These are phyloP conservation scores for Ridgeia piscesae DNA, from an alignment of 1,140 invertebrate species.

Conservation along the genomic window DNA sequence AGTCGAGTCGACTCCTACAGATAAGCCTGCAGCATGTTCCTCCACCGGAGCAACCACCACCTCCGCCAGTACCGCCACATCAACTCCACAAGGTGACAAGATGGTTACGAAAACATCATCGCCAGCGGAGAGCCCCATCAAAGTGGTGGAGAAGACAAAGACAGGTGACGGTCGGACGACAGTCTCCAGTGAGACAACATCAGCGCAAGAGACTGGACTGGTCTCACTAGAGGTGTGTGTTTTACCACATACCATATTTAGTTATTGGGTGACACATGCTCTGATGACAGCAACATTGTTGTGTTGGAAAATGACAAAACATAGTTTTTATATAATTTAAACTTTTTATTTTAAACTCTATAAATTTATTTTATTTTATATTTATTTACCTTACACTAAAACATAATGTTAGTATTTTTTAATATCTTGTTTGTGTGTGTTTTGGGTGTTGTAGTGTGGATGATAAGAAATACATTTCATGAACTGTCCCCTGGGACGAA, in stretches of 20 bases:
- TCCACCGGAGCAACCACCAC: neutral
- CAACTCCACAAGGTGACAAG: neutral
- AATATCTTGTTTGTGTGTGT: too few relatives aligned
- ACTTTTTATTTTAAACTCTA: too few relatives aligned
- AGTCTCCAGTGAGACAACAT: neutral
- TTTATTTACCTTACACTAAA: too few relatives aligned
- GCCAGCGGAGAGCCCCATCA: neutral
- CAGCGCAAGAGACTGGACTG: neutral
- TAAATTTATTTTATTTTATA: too few relatives aligned
- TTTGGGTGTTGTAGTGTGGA: too few relatives aligned
- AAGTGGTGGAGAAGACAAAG: neutral
- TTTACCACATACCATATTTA: neutral
- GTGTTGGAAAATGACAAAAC: too few relatives aligned
- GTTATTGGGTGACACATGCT: neutral
- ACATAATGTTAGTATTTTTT: too few relatives aligned
- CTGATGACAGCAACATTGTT: too few relatives aligned
- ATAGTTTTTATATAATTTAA: too few relatives aligned
- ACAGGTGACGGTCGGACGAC: neutral
- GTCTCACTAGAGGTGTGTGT: neutral
- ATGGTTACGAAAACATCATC: neutral
- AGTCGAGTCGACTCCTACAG: neutral
- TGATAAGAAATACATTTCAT: too few relatives aligned
- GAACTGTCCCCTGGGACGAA: too few relatives aligned
- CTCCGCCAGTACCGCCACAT: neutral
- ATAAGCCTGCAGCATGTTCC: neutral